Conservation (phyloP, 2,113 vertebrate genomes). For the Hystrix brachyura region DNA sequence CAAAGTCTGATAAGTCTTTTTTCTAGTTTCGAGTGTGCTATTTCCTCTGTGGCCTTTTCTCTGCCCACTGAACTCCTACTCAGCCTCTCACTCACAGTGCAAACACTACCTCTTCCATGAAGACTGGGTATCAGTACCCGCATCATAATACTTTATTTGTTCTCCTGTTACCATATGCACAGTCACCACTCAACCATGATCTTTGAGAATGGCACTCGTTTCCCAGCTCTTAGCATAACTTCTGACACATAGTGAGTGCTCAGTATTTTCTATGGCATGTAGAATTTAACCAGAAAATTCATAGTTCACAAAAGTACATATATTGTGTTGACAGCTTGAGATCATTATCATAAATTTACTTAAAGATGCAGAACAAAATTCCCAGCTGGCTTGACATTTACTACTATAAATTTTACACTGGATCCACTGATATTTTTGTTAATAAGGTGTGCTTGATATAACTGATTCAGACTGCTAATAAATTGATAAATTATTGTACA, state of each 20-base stretch:
- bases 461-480: slow-evolving; percentile 57
- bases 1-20: background rate
- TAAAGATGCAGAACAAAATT: slow-evolving; percentile 86
- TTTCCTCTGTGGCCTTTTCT: background rate
- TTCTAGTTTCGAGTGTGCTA: background rate
- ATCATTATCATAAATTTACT: slow-evolving; percentile 86
- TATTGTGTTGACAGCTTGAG: slow-evolving; percentile 86
- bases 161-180: background rate
- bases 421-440: slow-evolving; percentile 79
- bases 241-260: background rate
- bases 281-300: slow-evolving; percentile 92
- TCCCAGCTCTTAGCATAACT: background rate
- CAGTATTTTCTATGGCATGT: slow-evolving; percentile 83
- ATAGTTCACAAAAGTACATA: slow-evolving; percentile 89
- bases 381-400: slow-evolving; percentile 89
- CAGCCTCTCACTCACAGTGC: slow-evolving; percentile 1
- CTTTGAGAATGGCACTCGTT: background rate
- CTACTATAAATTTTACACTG: slow-evolving; percentile 76
- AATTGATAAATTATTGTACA: background rate
- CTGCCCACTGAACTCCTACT: background rate
- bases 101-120: background rate
- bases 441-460: slow-evolving; percentile 85
- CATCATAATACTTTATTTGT: background rate
- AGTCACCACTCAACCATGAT: background rate
- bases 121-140: background rate